A percentile compares a stretch with the other conserved stretches of the same genome.
Evolutionary conservation across 2,113 vertebrate species (phyloP).

Genomic region (Patagioenas fasciata): DNA sequence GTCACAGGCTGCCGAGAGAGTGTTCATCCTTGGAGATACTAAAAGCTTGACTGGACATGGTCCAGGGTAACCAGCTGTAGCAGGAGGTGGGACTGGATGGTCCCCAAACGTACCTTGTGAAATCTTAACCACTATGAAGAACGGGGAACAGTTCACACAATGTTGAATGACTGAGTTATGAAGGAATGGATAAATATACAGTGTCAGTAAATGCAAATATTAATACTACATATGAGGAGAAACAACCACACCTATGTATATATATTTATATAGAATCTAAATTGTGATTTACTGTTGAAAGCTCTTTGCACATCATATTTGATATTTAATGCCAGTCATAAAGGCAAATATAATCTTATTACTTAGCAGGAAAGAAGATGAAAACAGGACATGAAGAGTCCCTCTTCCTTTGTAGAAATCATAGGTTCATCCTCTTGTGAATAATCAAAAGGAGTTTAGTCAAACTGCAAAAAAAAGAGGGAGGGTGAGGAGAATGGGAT

Average conservation of each 20-base stretch:
- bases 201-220: background rate
- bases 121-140: background rate
- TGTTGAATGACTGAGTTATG: background rate
- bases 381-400: background rate
- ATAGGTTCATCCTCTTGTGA: background rate
- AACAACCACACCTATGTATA: background rate
- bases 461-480: background rate
- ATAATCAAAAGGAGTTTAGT: background rate
- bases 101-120: background rate
- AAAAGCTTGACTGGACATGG: background rate
- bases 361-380: background rate
- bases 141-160: background rate
- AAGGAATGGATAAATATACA: background rate
- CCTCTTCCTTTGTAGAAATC: background rate
- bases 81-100: background rate
- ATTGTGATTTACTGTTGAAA: conserved; percentile 14
- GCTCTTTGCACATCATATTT: background rate
- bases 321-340: background rate
- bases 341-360: background rate
- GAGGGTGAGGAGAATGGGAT: background rate
- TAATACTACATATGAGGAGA: background rate
- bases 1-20: background rate
- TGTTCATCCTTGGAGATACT: background rate
- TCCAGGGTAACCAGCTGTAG: background rate
- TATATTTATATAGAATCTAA: background rate